These are phyloP conservation scores for Ceratina japonica DNA, from an alignment of 1,140 invertebrate genomes.

Conservation along the genomic window DNA sequence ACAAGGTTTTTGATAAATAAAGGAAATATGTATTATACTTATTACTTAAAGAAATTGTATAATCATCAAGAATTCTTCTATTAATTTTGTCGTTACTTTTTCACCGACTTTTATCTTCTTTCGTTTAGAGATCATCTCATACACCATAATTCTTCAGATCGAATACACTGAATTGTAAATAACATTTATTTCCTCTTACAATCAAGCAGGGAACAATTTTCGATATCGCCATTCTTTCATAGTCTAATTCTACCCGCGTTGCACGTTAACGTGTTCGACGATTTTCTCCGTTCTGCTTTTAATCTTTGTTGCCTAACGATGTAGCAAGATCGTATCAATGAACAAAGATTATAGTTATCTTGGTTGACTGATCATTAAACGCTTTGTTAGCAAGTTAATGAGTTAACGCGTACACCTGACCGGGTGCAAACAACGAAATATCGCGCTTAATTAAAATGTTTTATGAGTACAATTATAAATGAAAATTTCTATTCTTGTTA, in stretches of 20 bases:
- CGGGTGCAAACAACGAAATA: background rate
- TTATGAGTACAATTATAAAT: background rate
- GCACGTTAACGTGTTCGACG: too few relatives aligned
- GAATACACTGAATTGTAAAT: background rate
- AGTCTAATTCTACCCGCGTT: too few relatives aligned
- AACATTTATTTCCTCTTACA: background rate
- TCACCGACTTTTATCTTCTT: too few relatives aligned
- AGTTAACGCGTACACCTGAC: background rate
- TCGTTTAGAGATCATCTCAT: too few relatives aligned
- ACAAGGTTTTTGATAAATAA: too few relatives aligned
- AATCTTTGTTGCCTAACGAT: conserved; percentile 5
- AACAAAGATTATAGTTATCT: conserved; percentile 21
- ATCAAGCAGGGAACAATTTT: background rate
- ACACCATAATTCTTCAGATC: background rate
- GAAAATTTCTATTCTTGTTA: background rate
- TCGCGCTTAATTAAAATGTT: background rate
- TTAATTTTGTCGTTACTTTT: too few relatives aligned
- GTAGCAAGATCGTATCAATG: background rate
- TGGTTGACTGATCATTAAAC: background rate
- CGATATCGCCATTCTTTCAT: background rate
- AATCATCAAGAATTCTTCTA: too few relatives aligned
- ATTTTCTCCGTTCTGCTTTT: background rate
- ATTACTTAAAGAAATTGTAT: too few relatives aligned
- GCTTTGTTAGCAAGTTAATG: background rate
- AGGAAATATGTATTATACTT: too few relatives aligned